Evolutionary conservation across 1,140 invertebrate species (phyloP).

Genomic region (Hyles vespertilio): DNA sequence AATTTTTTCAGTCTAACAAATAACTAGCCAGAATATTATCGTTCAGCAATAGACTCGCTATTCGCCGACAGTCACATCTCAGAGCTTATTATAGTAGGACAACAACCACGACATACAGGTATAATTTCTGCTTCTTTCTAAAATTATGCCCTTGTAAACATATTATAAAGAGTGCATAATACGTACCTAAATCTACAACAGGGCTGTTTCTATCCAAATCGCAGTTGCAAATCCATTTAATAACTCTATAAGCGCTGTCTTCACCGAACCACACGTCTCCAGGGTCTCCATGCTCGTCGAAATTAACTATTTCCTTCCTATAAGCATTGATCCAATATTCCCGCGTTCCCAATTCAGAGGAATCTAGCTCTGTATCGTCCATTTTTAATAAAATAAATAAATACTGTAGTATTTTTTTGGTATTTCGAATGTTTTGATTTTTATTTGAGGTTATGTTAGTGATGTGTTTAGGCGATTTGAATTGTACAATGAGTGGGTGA

Average conservation of each 20-base stretch:
- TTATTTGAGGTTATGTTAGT: background rate
- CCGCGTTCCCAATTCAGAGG: slow-evolving; percentile 87
- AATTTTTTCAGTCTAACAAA: too few relatives aligned
- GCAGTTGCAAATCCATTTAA: slow-evolving; percentile 79
- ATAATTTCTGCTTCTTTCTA: background rate
- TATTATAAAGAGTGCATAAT: background rate
- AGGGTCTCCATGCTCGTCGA: slow-evolving; percentile 87
- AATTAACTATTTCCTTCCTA: slow-evolving; percentile 87
- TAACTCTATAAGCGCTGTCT: slow-evolving; percentile 84
- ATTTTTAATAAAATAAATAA: slow-evolving; percentile 17
- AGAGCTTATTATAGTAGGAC: too few relatives aligned
- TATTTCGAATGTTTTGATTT: background rate
- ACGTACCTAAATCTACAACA: slow-evolving; percentile 80
- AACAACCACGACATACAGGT: too few relatives aligned
- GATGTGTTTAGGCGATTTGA: too few relatives aligned
- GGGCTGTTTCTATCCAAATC: slow-evolving; percentile 59
- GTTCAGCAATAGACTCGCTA: too few relatives aligned
- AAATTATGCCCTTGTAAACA: too few relatives aligned
- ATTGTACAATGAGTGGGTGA: too few relatives aligned
- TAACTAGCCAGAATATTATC: too few relatives aligned
- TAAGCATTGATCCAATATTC: slow-evolving; percentile 92
- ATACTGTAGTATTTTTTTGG: background rate
- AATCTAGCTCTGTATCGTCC: slow-evolving; percentile 76
- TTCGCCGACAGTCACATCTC: too few relatives aligned
- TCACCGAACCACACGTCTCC: slow-evolving; percentile 97